phyloP scores from a whole-genome alignment of 1,140 invertebrate species.

The Eupristina koningsbergeri region DNA sequence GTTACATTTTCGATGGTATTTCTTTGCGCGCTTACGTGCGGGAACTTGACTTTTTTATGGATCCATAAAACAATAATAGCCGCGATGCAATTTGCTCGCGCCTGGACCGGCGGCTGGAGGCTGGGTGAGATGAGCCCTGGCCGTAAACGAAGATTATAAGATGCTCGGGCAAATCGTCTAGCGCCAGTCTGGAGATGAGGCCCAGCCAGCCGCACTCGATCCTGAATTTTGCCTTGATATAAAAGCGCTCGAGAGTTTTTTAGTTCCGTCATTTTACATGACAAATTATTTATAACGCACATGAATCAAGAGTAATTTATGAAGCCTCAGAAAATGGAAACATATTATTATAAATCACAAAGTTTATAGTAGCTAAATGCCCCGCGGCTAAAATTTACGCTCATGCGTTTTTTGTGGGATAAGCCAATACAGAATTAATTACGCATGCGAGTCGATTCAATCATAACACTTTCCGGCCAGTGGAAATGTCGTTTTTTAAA shows the following conservation, averaged over 20 bases:
- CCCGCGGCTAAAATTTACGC: neutral
- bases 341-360: neutral
- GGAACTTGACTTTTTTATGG: slow-evolving; percentile 10
- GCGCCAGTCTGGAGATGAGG: slow-evolving; percentile 8
- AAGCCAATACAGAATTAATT: neutral
- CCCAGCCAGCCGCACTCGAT: neutral
- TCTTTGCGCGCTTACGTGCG: neutral
- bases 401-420: neutral
- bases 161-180: slow-evolving; percentile 23
- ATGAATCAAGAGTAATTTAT: slow-evolving; percentile 1
- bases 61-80: slow-evolving; percentile 35
- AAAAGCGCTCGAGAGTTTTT: neutral
- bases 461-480: neutral
- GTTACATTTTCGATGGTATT: slow-evolving; percentile 9
- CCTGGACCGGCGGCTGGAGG: neutral
- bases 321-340: neutral
- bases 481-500: neutral
- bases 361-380: neutral
- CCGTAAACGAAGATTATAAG: slow-evolving; percentile 29
- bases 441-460: neutral
- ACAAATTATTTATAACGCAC: neutral
- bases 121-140: neutral
- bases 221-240: neutral
- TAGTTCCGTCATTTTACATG: neutral
- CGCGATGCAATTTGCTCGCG: slow-evolving; percentile 20